Evolutionary conservation across 2,113 vertebrate genomes (phyloP).

Genomic region (Spea bombifrons): DNA sequence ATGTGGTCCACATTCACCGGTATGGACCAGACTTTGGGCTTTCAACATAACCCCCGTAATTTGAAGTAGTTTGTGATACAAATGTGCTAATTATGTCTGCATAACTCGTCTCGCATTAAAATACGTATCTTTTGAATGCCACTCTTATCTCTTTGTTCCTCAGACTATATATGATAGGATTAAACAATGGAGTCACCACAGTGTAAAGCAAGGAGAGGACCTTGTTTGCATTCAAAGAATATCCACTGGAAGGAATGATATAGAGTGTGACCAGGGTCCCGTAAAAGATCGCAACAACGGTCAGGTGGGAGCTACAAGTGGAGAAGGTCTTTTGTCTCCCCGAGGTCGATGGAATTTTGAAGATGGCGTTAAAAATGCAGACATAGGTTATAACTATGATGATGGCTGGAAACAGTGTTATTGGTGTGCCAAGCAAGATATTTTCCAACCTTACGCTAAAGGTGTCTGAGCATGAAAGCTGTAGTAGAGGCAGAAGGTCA

Average conservation of each 20-base stretch:
- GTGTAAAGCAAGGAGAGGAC: slow-evolving; percentile 11
- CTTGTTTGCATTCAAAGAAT: slow-evolving; percentile 5
- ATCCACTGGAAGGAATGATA: neutral
- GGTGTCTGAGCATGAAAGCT: slow-evolving; percentile 6
- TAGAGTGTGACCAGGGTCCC: neutral
- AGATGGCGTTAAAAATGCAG: neutral
- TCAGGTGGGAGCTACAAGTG: slow-evolving; percentile 14
- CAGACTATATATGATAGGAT: slow-evolving; percentile 27
- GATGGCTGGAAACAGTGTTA: neutral
- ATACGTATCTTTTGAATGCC: neutral
- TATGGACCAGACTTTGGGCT: too few species aligned
- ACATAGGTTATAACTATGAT: slow-evolving; percentile 3
- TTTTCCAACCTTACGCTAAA: neutral
- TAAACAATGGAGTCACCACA: slow-evolving; percentile 11
- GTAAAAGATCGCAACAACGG: neutral
- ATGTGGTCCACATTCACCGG: too few species aligned
- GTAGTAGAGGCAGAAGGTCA: slow-evolving; percentile 1
- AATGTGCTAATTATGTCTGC: too few species aligned
- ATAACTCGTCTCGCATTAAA: neutral
- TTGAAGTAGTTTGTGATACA: too few species aligned
- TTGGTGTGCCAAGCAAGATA: neutral
- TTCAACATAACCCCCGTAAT: too few species aligned
- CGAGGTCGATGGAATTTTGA: slow-evolving; percentile 1
- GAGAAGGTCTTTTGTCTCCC: slow-evolving; percentile 23
- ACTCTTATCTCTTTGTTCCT: slow-evolving; percentile 8